Conservation (phyloP, 2,797 vertebrate genomes). For the Choloepus didactylus region DNA sequence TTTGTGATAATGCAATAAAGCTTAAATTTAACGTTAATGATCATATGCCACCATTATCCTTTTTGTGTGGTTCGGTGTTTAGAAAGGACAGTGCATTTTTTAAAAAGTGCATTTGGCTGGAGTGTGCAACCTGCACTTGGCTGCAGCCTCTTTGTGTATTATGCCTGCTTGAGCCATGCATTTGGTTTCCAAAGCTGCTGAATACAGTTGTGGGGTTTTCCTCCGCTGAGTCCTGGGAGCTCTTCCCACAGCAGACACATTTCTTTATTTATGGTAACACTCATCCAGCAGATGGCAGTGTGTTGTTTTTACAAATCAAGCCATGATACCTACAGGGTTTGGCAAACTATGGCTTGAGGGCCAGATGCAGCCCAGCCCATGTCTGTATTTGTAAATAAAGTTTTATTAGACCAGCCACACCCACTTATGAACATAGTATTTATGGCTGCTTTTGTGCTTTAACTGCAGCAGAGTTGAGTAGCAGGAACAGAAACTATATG, state of each 20-base stretch:
- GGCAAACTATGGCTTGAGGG: no score
- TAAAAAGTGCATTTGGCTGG: accelerated
- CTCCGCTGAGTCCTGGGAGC: no score
- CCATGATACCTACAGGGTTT: accelerated
- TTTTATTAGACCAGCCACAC: accelerated
- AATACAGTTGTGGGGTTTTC: accelerated
- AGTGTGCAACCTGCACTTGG: accelerated
- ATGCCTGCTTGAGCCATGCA: accelerated
- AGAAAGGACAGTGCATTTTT: background rate
- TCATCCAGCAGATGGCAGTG: slow-evolving; percentile 68
- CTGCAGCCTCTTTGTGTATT: accelerated
- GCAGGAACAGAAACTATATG: accelerated
- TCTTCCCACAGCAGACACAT: accelerated
- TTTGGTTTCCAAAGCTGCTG: no score
- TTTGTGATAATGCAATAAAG: no score
- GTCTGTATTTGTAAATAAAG: no score
- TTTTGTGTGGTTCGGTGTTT: background rate
- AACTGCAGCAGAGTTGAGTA: background rate
- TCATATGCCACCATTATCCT: accelerated
- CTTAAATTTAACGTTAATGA: accelerated
- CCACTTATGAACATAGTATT: accelerated
- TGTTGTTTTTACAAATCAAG: background rate
- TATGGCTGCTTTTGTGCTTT: accelerated
- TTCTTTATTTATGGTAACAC: accelerated
- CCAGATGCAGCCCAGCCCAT: accelerated